Evolutionary conservation across 92 coral and sea anemone genomes (phyloP).

Genomic region (Palythoa grandis): DNA sequence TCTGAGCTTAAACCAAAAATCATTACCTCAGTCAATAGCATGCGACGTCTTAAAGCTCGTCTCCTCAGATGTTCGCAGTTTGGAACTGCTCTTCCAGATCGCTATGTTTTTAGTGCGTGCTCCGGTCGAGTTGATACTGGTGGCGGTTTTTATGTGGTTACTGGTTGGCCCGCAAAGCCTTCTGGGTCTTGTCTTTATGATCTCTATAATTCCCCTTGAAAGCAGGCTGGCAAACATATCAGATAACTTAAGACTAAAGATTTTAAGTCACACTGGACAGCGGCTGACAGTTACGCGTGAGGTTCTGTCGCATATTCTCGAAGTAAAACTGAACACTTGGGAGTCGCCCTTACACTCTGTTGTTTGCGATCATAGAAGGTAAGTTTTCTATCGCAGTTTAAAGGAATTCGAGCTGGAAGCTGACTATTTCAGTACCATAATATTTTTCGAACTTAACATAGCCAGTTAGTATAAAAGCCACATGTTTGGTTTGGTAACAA

Average conservation of each 20-base stretch:
- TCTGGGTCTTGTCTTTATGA: constrained; percentile 35
- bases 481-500: no score
- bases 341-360: constrained; percentile 23
- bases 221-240: constrained; percentile 44
- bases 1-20: constrained; percentile 33
- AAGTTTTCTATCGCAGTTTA: background rate
- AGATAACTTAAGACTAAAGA: constrained; percentile 29
- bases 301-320: constrained; percentile 35
- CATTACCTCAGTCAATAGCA: constrained; percentile 11
- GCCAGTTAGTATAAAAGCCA: background rate
- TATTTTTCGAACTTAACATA: background rate
- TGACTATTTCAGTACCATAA: background rate
- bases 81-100: constrained; percentile 22
- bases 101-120: constrained; percentile 14
- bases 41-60: background rate
- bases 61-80: constrained; percentile 19
- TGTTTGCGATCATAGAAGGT: constrained; percentile 28
- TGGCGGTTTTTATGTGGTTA: constrained; percentile 32
- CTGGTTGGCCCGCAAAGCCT: constrained; percentile 35
- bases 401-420: background rate
- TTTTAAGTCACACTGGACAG: constrained; percentile 17
- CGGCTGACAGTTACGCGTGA: constrained; percentile 36
- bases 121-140: constrained; percentile 24
- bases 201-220: constrained; percentile 40
- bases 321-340: constrained; percentile 33